A percentile compares a stretch with the other conserved stretches of the same genome.
Conservation (phyloP, 30 jellyfish, hydroid and myxozoan genomes). For the Clytia hemisphaerica region DNA sequence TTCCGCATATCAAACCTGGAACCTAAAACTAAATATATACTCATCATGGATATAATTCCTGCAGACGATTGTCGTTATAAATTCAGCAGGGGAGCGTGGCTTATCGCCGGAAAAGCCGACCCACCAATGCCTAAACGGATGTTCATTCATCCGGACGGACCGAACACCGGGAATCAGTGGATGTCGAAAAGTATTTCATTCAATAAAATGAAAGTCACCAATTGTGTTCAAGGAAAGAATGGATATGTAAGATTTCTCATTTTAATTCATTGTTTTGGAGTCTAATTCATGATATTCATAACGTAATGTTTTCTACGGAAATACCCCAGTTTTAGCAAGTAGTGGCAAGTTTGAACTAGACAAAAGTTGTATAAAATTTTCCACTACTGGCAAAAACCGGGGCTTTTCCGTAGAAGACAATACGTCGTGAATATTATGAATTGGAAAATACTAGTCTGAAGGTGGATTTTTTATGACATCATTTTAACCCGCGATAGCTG, state of each 20-base stretch:
- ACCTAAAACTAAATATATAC: constrained; percentile 60
- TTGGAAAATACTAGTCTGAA: no score
- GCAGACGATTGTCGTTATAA: constrained; percentile 81
- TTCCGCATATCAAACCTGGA: constrained; percentile 57
- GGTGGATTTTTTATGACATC: no score
- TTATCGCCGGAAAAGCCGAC: constrained; percentile 79
- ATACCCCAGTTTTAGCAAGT: no score
- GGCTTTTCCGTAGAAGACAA: no score
- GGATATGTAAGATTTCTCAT: constrained; percentile 56
- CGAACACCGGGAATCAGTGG: constrained; percentile 93
- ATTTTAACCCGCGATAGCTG: no score
- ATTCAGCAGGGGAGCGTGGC: constrained; percentile 67
- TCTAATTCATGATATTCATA: no score
- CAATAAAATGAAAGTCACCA: constrained; percentile 72
- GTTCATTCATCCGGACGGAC: constrained; percentile 86
- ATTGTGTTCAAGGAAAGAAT: constrained; percentile 49
- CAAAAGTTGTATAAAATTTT: no score
- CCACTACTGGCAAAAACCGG: no score
- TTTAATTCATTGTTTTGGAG: not conserved
- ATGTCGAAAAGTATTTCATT: constrained; percentile 60
- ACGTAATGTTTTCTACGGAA: no score
- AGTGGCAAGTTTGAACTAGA: no score
- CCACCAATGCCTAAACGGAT: constrained; percentile 63
- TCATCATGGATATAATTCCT: constrained; percentile 68
- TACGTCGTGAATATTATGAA: no score